Conservation (phyloP, 2,888 invertebrate species). For the Hydropsyche betteni region DNA sequence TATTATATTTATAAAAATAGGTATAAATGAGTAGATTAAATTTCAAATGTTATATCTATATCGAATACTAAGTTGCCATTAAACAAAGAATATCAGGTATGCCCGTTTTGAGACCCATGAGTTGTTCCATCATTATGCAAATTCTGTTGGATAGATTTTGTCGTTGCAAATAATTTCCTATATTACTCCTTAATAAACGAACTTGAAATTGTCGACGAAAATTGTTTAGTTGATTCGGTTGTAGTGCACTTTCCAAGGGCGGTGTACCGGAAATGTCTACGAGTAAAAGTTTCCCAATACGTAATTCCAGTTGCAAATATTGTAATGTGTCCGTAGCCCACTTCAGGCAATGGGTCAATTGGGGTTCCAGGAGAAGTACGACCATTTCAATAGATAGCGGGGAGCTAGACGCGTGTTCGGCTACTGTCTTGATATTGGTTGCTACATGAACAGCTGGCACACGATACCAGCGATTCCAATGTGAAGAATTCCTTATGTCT, state of each 20-base stretch:
- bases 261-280: background rate
- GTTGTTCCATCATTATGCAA: background rate
- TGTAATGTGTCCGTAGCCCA: background rate
- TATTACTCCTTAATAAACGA: background rate
- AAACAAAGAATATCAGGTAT: slow-evolving; percentile 17
- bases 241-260: background rate
- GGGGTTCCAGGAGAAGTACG: background rate
- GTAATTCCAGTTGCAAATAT: slow-evolving; percentile 11
- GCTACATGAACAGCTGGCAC: slow-evolving; percentile 15
- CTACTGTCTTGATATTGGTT: background rate
- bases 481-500: background rate
- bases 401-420: background rate
- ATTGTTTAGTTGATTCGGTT: background rate
- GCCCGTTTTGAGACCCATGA: slow-evolving; percentile 5
- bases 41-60: no score
- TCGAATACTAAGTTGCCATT: background rate
- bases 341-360: background rate
- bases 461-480: slow-evolving; percentile 1
- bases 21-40: no score
- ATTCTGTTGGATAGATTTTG: background rate
- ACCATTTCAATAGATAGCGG: slow-evolving; percentile 6
- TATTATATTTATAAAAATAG: no score
- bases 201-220: background rate
- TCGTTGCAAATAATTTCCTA: background rate
- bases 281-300: background rate